A percentile compares a stretch with the other conserved stretches of the same genome.
Evolutionary conservation across 2,797 vertebrate genomes (phyloP).

Genomic region (Salmo trutta): DNA sequence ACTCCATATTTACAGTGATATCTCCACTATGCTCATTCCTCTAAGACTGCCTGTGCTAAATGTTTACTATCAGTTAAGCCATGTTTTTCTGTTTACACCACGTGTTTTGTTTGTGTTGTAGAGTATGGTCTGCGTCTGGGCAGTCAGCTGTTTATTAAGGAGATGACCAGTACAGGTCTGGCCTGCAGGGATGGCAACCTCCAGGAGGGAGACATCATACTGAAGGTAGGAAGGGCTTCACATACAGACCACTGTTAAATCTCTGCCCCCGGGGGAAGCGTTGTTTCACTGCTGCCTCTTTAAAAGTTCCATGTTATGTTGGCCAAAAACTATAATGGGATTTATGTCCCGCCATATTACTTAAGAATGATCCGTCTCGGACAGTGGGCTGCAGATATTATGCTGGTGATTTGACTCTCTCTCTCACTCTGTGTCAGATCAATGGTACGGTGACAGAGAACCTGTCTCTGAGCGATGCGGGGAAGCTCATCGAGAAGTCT

Average conservation of each 20-base stretch:
- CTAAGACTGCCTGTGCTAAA: neutral
- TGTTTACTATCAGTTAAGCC: neutral
- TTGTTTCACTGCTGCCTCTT: neutral
- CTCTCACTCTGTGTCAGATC: slow-evolving; percentile 75
- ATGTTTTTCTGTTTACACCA: neutral
- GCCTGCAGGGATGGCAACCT: slow-evolving; percentile 90
- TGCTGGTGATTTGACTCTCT: neutral
- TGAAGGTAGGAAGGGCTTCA: slow-evolving; percentile 79
- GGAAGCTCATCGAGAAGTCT: slow-evolving; percentile 95
- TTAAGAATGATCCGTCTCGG: neutral
- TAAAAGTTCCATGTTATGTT: neutral
- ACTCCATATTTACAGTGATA: neutral
- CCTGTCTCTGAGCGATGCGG: slow-evolving; percentile 90
- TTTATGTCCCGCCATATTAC: neutral
- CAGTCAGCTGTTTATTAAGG: slow-evolving; percentile 98
- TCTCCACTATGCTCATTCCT: neutral
- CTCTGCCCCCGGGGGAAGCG: neutral
- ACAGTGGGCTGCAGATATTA: too few relatives aligned
- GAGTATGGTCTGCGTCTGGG: slow-evolving; percentile 96
- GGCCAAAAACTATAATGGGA: neutral
- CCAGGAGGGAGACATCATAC: slow-evolving; percentile 94
- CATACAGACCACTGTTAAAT: neutral
- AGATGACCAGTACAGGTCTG: slow-evolving; percentile 92
- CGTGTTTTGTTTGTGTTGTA: slow-evolving; percentile 47
- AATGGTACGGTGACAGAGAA: slow-evolving; percentile 98